A percentile compares a stretch with the other conserved stretches of the same genome.
These are phyloP conservation scores for Lepilemur septentrionalis DNA, from an alignment of 2,797 vertebrate species.

Conservation along the genomic window DNA sequence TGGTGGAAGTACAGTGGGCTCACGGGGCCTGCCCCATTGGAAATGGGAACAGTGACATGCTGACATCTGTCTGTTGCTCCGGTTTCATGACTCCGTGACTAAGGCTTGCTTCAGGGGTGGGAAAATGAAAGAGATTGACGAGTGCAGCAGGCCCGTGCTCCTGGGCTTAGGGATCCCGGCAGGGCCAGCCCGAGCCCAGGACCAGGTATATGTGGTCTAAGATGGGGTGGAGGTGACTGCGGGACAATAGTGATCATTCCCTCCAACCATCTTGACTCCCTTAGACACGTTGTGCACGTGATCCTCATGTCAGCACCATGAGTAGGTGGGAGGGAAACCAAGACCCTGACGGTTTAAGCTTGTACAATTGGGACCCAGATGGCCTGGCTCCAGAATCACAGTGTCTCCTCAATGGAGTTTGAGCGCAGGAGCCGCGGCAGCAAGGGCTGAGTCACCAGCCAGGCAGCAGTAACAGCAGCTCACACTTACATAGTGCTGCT, in stretches of 20 bases:
- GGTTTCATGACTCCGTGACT: not conserved
- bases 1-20: not conserved
- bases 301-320: too few species aligned
- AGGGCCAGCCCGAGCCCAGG: not conserved
- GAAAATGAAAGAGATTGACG: not conserved
- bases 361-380: not conserved
- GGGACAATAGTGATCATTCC: accelerated
- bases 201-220: accelerated
- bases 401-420: not conserved
- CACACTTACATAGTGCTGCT: accelerated
- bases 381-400: accelerated
- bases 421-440: not conserved
- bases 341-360: not conserved
- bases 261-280: accelerated
- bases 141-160: not conserved
- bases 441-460: not conserved
- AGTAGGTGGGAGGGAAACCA: not conserved
- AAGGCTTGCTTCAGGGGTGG: not conserved
- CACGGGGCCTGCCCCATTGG: not conserved
- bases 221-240: accelerated
- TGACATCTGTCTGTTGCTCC: not conserved
- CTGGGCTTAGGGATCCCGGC: not conserved
- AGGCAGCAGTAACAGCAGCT: accelerated
- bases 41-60: constrained; percentile 31
- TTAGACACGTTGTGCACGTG: not conserved